Base-by-base conservation (phyloP, 2,888 invertebrate species). In the Drosophila demipolita region DNA sequence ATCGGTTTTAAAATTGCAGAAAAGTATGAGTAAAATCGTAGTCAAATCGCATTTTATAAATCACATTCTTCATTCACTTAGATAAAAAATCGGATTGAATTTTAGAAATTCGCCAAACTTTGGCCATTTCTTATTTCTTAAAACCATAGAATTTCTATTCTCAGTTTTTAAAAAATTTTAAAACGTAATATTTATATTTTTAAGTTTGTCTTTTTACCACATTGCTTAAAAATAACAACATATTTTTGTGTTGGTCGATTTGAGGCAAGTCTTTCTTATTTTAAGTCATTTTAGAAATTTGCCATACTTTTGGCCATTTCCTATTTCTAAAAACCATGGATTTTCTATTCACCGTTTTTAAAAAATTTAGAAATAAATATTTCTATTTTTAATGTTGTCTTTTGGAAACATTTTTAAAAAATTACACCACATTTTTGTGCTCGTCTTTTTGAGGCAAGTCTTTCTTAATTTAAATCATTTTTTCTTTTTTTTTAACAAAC, bases 11-110 rank as follows among this genome's bases (percentile, higher is more conserved):
- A 54, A 36, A 36, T 12, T 20, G 20, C 42, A 12, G 12, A 29
- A 29, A 29, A 29, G 0, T 6, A 4, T 45, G 12, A 20, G 12
- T 6, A 45, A 15, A 12, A 7, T 50, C 26, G 3, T 15, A 4
- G 7, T 36, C 54, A 17, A 36, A 23, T 54, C 53, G 53, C 17
- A 42, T 35, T 69, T 68, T 72, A 82, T 90, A 86, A 86, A 86
- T 88, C 74, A 75, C 66, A 54, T 57, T 6, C 63, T 64, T n/a
- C 59, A 15, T 20, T 7, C 20, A 45, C 20, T 45, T 4, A 45
- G 8, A 23, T 15, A 45, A 45, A 45, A 20, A 45, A 23, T 20
- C 7, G 0, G 7, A 6, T 15, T 15, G 0, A 36, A 6, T 0
- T 36, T 7, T 29, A 29, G 7, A 29, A 29, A 29, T 7, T 29